Conservation (phyloP, 37 sponge, comb jelly and placozoan species). For the Diacarnus erythraeanus region DNA sequence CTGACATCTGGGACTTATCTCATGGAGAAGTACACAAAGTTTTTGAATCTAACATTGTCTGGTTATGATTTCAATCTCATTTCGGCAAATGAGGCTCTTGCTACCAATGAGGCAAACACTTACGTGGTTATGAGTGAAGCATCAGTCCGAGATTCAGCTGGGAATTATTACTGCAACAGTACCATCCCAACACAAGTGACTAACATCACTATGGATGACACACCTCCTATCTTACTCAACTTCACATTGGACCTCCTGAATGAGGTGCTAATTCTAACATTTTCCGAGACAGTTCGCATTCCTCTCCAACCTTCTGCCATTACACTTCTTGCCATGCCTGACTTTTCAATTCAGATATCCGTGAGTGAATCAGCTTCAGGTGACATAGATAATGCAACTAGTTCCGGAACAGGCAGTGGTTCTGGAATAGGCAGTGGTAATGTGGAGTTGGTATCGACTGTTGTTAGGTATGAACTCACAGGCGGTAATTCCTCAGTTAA, state of each 20-base stretch:
- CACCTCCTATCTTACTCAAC: constrained; percentile 55
- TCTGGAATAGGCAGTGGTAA: not conserved
- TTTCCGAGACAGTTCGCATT: constrained; percentile 66
- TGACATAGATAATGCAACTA: not conserved
- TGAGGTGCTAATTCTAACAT: constrained; percentile 59
- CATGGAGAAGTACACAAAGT: constrained; percentile 27
- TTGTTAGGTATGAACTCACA: constrained; percentile 37
- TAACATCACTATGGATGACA: constrained; percentile 45
- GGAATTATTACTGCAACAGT: constrained; percentile 61
- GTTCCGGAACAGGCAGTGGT: constrained; percentile 1
- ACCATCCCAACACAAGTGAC: constrained; percentile 34
- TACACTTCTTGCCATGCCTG: constrained; percentile 49
- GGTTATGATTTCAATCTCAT: constrained; percentile 55
- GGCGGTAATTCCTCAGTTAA: constrained; percentile 43
- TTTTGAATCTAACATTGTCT: constrained; percentile 42
- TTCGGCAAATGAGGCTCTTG: constrained; percentile 40
- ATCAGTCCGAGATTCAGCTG: constrained; percentile 58
- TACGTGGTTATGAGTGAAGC: constrained; percentile 21
- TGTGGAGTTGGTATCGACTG: not conserved
- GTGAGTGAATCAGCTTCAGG: constrained; percentile 9
- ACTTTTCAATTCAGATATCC: not conserved
- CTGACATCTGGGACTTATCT: constrained; percentile 44
- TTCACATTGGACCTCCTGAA: constrained; percentile 64
- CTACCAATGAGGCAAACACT: constrained; percentile 14
- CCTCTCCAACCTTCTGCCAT: constrained; percentile 24